phyloP scores from a whole-genome alignment of 1,140 invertebrate species.

The Lamellibrachia luymesi region DNA sequence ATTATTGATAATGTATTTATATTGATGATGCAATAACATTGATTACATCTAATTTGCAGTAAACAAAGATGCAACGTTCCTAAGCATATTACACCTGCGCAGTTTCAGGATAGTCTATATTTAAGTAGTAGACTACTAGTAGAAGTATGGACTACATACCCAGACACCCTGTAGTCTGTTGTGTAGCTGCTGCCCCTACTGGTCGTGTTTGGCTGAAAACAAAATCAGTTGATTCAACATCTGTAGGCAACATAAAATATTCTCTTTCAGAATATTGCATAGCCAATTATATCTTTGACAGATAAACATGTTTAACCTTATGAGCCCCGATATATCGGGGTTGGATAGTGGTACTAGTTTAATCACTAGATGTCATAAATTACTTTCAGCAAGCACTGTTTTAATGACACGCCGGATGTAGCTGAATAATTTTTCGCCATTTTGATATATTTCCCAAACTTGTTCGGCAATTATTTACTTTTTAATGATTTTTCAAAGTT shows the following conservation, averaged over 20 bases:
- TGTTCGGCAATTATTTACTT: no score
- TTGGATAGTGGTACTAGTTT: no score
- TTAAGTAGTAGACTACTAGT: background rate
- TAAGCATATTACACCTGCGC: background rate
- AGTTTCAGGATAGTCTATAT: background rate
- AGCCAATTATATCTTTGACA: background rate
- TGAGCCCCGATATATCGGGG: no score
- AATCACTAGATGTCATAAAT: no score
- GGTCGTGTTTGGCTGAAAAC: conserved; percentile 37
- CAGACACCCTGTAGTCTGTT: conserved; percentile 38
- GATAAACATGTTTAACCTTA: no score
- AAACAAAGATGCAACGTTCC: background rate
- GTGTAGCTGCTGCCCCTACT: conserved; percentile 33
- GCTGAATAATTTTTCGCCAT: no score
- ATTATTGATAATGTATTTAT: background rate
- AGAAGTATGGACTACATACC: conserved; percentile 3
- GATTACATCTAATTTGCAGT: background rate
- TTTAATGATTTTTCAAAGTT: no score
- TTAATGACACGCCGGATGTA: no score
- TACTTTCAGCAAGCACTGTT: no score
- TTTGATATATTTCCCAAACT: no score
- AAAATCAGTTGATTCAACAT: background rate
- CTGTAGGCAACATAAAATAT: background rate
- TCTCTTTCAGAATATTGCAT: background rate
- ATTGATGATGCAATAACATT: background rate